These are phyloP conservation scores for Gryllus longicercus DNA, from an alignment of 2,888 invertebrate species.

Conservation along the genomic window DNA sequence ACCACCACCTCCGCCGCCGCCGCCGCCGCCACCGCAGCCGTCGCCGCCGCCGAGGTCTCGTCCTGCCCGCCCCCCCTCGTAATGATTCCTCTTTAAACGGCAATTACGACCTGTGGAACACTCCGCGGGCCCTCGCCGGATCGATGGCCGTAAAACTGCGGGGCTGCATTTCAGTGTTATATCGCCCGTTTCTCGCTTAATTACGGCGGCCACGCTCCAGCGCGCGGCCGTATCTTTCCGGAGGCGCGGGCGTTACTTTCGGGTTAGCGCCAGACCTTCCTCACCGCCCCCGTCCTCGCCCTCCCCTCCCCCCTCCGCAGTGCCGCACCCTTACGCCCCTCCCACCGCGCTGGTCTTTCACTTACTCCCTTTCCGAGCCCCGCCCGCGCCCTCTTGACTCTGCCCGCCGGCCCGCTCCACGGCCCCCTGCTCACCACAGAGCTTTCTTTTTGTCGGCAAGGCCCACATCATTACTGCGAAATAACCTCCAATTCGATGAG, in stretches of 20 bases:
- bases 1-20: not conserved
- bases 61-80: not conserved
- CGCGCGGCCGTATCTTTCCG: slow-evolving; percentile 2
- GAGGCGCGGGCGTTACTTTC: slow-evolving; percentile 7
- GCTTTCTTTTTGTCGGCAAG: too few relatives aligned
- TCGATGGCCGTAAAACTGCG: slow-evolving; percentile 17
- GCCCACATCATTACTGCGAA: too few relatives aligned
- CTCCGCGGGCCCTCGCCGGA: not conserved
- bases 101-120: too few relatives aligned
- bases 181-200: slow-evolving; percentile 17
- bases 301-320: too few relatives aligned
- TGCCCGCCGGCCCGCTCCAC: not conserved
- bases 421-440: too few relatives aligned
- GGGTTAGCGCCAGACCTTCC: not conserved
- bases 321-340: not conserved
- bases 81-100: too few relatives aligned
- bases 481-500: too few relatives aligned
- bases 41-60: not conserved
- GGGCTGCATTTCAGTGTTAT: slow-evolving; percentile 10
- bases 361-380: too few relatives aligned
- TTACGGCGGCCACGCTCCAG: not conserved
- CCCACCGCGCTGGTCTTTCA: too few relatives aligned
- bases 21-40: not conserved
- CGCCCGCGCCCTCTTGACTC: not conserved
- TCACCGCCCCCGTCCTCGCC: not conserved